Percentiles rank a stretch among this genome's conserved stretches.
Evolutionary conservation across 2,797 vertebrate genomes (phyloP).

Genomic region (Ctenosaura bakeri): DNA sequence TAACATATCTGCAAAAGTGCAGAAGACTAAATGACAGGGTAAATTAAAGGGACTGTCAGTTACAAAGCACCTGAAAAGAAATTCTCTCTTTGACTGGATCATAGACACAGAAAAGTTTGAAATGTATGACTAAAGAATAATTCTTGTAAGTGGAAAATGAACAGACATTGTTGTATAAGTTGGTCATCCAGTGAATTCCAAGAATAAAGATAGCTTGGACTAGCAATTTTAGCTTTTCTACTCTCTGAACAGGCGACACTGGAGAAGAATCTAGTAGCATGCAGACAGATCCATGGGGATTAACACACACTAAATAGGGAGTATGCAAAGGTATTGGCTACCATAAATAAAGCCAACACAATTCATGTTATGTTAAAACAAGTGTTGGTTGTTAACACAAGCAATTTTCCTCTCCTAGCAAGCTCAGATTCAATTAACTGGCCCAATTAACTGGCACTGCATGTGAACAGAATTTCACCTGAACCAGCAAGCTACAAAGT

Average conservation of each 20-base stretch:
- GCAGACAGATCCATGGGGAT: not conserved
- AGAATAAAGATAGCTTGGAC: not conserved
- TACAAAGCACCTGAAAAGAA: not conserved
- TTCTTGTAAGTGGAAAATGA: not conserved
- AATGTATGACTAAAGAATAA: not conserved
- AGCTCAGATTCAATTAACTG: not conserved
- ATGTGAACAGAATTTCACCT: not conserved
- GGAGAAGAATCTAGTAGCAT: not conserved
- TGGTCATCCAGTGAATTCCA: not conserved
- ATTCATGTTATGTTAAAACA: not conserved
- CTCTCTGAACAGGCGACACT: not conserved
- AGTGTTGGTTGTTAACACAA: not conserved
- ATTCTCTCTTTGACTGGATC: no score
- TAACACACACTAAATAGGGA: not conserved
- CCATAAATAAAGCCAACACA: no score
- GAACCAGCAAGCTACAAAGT: not conserved
- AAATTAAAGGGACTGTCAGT: not conserved
- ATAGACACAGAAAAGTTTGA: not conserved
- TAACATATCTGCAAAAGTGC: conserved; percentile 13
- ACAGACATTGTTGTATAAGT: not conserved
- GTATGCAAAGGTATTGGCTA: not conserved
- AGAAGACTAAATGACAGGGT: not conserved
- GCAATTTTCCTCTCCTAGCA: not conserved
- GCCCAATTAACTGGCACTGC: not conserved
- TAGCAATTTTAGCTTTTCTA: not conserved